A percentile compares a stretch with the other conserved stretches of the same genome.
Conservation (phyloP, 2,888 invertebrate species). For the Microdon myrmicae region DNA sequence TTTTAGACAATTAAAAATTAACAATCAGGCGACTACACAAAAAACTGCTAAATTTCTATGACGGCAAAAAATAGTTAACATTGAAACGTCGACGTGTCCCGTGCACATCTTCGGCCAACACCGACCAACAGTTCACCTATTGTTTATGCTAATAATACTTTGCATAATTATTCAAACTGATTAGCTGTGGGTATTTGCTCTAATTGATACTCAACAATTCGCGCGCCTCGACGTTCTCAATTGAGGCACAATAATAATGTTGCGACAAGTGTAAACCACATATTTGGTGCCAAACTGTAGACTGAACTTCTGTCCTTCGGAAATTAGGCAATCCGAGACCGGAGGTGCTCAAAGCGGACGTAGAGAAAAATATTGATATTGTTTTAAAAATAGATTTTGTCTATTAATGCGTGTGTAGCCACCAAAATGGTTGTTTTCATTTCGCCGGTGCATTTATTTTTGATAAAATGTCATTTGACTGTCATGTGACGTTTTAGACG, state of each 20-base stretch:
- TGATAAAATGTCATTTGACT: too few species aligned
- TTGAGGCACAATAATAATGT: constrained; percentile 31
- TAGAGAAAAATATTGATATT: constrained; percentile 17
- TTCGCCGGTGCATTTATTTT: constrained; percentile 1
- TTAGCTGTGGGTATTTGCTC: constrained; percentile 5
- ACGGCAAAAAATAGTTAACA: constrained; percentile 31
- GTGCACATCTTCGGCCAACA: constrained; percentile 28
- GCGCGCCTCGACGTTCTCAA: constrained; percentile 35
- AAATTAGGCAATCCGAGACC: too few species aligned
- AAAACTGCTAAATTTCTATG: constrained; percentile 26
- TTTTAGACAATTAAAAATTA: constrained; percentile 29
- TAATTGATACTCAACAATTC: constrained; percentile 14
- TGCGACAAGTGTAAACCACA: constrained; percentile 6
- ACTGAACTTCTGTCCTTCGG: too few species aligned
- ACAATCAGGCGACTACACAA: constrained; percentile 17
- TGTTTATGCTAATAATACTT: constrained; percentile 50
- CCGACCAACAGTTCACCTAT: constrained; percentile 26
- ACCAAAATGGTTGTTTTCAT: too few species aligned
- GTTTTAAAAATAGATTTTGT: constrained; percentile 17
- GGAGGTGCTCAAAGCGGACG: too few species aligned
- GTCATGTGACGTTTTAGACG: too few species aligned
- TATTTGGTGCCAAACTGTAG: too few species aligned
- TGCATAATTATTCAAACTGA: constrained; percentile 31
- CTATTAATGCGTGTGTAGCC: too few species aligned
- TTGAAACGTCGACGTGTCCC: constrained; percentile 28